Evolutionary conservation across 2,888 invertebrate genomes (phyloP), one percentile per base, ranked within the genome.

Genomic region (Buathra laborator): DNA sequence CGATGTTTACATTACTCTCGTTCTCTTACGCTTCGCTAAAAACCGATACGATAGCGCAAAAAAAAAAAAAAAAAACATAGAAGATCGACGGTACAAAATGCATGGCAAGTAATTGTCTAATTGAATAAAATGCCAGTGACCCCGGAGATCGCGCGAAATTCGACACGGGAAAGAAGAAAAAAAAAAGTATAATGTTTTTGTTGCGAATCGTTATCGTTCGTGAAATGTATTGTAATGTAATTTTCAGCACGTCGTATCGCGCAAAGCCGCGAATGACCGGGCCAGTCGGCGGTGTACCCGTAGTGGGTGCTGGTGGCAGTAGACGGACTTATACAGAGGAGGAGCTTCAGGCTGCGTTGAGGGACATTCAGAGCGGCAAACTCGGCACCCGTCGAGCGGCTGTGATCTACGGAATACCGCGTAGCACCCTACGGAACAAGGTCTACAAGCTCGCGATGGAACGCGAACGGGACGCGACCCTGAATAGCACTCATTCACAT

Each of bases 361-460:
- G 97, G 84, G 99, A 99, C 94, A 98, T 99, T 92, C 97, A 98
- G 94, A 97, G 97, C 88, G 99, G 99, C 19, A 97, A 98, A 92
- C 95, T 99, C 89, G 99, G 99, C 87, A 98, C 99, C 6, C 95
- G 99, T 66, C 95, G 99, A 83, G 99, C 99, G 9, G 98, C 99
- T 75, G 98, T 98, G 77, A 97, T 99, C 90, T 99, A 99, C 94
- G 98, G 99, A 90, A 99, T 99, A 93, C 99, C 99, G 7, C 96
- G 99, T 87, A 99, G 99, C 88, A 99, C 99, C 37, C 96, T 99
- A 72, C 96, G 99, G 86, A 99, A 99, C 95, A 99, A 99, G 95
- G 98, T 98, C 93, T 97, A 97, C 95, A 98, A 98, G 94, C 95
- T 97, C 91, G 95, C 96, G 80, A 94, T 96, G 94, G 97, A 97